Conservation (phyloP, 2,888 invertebrate genomes). For the Piscicola geometra region DNA sequence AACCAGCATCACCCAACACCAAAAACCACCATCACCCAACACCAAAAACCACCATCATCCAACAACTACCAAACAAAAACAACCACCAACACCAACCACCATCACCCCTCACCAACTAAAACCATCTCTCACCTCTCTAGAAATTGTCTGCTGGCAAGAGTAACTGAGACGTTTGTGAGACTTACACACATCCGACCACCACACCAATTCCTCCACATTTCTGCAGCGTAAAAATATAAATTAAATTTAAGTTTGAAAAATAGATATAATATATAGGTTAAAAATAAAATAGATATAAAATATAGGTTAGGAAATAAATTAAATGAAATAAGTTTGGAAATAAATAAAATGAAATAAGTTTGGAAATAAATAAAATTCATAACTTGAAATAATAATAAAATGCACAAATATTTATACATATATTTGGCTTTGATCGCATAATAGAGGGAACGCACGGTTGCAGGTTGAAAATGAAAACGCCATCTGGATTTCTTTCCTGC, state of each 20-base stretch:
- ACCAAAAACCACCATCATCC: background rate
- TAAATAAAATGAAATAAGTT: no score
- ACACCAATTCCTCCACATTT: conserved; percentile 67
- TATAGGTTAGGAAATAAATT: no score
- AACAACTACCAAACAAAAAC: background rate
- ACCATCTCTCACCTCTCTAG: conserved; percentile 64
- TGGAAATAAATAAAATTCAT: no score
- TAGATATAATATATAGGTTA: no score
- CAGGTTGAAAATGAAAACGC: conserved; percentile 68
- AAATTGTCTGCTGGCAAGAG: conserved; percentile 72
- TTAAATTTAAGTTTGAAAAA: no score
- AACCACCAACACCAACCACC: background rate
- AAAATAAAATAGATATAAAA: no score
- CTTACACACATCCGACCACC: conserved; percentile 56
- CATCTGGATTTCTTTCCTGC: conserved; percentile 74
- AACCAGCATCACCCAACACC: background rate
- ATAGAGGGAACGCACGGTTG: conserved; percentile 66
- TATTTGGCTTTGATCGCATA: no score
- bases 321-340: no score
- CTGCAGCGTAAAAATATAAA: no score
- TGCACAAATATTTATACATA: no score
- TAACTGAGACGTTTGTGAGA: conserved; percentile 61
- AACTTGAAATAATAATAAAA: no score
- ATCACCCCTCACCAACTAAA: no score
- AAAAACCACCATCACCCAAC: background rate